Evolutionary conservation across 2,888 invertebrate species (phyloP).

Genomic region (Tenthredo notha): DNA sequence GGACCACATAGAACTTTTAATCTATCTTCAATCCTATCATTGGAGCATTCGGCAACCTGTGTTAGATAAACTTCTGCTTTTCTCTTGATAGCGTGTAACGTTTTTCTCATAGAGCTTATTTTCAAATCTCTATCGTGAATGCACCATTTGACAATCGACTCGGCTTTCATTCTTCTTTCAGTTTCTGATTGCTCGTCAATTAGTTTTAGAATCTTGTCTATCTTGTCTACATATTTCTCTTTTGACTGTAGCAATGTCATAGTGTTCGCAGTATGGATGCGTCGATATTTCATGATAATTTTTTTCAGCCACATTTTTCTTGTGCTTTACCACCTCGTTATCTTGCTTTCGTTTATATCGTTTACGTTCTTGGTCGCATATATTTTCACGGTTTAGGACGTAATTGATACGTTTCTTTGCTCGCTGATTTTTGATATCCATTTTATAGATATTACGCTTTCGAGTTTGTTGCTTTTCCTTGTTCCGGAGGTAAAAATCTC

Average conservation of each 20-base stretch:
- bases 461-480: no score
- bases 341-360: background rate
- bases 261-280: background rate
- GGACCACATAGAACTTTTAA: no score
- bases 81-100: background rate
- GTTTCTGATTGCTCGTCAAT: background rate
- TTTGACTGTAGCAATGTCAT: slow-evolving; percentile 4
- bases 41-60: background rate
- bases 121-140: slow-evolving; percentile 24
- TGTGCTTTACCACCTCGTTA: background rate
- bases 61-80: background rate
- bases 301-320: background rate
- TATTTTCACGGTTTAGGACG: background rate
- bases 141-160: background rate
- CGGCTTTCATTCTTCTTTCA: background rate
- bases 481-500: background rate
- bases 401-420: background rate
- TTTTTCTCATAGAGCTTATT: slow-evolving; percentile 19
- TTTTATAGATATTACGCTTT: no score
- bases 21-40: background rate
- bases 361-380: background rate
- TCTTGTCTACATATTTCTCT: background rate
- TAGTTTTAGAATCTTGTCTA: background rate
- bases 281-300: slow-evolving; percentile 2
- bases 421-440: background rate